These are phyloP conservation scores for Netelia melanura DNA, from an alignment of 2,888 invertebrate genomes.

Conservation along the genomic window DNA sequence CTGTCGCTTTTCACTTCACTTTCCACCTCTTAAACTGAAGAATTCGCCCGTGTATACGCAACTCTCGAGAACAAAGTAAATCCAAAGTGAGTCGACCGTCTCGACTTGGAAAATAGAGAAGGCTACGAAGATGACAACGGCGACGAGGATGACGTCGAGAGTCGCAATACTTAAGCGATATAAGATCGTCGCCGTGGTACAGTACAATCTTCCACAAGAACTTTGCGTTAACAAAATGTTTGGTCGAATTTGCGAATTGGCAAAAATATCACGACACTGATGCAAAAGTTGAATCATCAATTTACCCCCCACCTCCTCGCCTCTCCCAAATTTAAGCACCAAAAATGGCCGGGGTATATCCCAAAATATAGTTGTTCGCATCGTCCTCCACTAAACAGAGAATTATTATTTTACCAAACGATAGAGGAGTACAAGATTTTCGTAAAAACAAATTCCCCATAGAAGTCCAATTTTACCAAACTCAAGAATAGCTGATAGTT, in stretches of 20 bases:
- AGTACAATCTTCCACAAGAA: constrained; percentile 34
- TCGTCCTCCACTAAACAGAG: too few relatives aligned
- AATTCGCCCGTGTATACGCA: constrained; percentile 63
- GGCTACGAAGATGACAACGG: constrained; percentile 11
- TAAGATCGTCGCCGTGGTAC: constrained; percentile 18
- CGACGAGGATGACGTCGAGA: constrained; percentile 28
- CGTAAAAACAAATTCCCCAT: too few relatives aligned
- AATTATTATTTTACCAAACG: too few relatives aligned
- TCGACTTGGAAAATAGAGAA: constrained; percentile 43
- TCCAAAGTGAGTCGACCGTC: constrained; percentile 61
- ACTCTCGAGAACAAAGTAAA: constrained; percentile 73
- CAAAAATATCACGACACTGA: neutral
- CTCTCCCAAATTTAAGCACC: too few relatives aligned
- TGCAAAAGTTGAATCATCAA: neutral
- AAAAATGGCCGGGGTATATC: too few relatives aligned
- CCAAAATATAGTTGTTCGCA: too few relatives aligned
- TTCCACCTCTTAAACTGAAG: constrained; percentile 41
- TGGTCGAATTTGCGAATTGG: neutral
- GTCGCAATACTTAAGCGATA: constrained; percentile 5
- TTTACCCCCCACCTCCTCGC: too few relatives aligned
- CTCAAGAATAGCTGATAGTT: too few relatives aligned
- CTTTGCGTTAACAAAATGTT: too few relatives aligned
- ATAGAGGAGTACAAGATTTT: too few relatives aligned
- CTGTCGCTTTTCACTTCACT: constrained; percentile 51
- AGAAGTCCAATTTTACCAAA: too few relatives aligned